Evolutionary conservation across 2,113 vertebrate species (phyloP), one percentile per base, ranked within the genome.

Genomic region (Macaca nemestrina): DNA sequence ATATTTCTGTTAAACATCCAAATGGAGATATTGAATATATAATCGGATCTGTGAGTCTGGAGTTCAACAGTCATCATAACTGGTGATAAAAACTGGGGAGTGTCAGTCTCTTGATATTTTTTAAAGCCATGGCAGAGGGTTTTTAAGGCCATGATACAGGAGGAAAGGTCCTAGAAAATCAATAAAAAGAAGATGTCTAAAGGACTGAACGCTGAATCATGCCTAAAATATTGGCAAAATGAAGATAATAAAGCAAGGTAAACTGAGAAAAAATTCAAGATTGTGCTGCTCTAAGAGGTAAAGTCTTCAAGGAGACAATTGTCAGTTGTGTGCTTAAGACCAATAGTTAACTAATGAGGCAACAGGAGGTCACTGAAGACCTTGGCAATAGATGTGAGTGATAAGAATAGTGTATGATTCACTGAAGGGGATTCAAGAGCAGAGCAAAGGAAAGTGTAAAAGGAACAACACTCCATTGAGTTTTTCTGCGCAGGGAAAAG

Each of bases 401-500:
- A 30, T 64, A 83, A 80, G 35, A 61, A 75, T 35, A 79, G 88
- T 7, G 8, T 59, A 86, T n/a, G 5, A 75, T 40, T 8, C 3
- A 75, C 2, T n/a, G 2, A 72, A 32, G 8, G 45, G 16, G 3
- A 9, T 76, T 82, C 27, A 38, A 59, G 1, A 81, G 10, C 67
- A 59, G 3, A 68, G 38, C 11, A n/a, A 17, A 7, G 79, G 32
- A 35, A 55, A 20, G 1, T 70, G 11, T 7, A 78, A 94, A 35
- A 72, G 25, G 57, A 4, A 76, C 3, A n/a, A 25, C 50, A 35
- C 2, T 8, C 27, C 22, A 43, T 8, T 11, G 2, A 0, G 3
- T 61, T 64, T 70, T 84, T 50, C 5, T 82, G 48, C 17, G 35
- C 30, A 23, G 16, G 1, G 22, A 83, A 87, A 83, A 52, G 27